Evolutionary conservation across 2,888 invertebrate species (phyloP).

Genomic region (Cryptocephalus moraei): DNA sequence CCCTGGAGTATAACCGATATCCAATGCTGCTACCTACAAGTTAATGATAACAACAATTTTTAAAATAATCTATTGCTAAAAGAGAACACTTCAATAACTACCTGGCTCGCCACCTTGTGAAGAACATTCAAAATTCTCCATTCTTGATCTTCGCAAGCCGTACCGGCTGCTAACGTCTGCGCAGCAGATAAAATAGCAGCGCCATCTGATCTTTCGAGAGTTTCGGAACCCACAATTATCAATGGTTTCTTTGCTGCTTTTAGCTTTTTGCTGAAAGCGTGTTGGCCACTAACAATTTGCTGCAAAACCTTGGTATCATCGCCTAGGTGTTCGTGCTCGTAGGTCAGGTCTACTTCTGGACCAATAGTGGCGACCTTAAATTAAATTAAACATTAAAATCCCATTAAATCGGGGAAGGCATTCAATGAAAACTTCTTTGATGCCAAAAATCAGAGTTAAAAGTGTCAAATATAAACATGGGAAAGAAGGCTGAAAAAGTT

Average conservation of each 20-base stretch:
- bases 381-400: not conserved
- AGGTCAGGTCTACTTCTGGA: constrained; percentile 83
- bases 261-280: constrained; percentile 60
- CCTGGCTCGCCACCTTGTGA: constrained; percentile 82
- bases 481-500: no score
- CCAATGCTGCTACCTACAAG: constrained; percentile 74
- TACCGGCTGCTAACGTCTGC: constrained; percentile 56
- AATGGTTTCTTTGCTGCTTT: constrained; percentile 76
- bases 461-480: no score
- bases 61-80: not conserved
- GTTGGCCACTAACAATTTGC: constrained; percentile 60
- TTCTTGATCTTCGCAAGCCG: constrained; percentile 45
- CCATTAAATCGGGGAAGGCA: no score
- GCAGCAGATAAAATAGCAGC: constrained; percentile 64
- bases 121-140: constrained; percentile 85
- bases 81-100: constrained; percentile 9
- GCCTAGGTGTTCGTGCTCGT: constrained; percentile 86
- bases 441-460: no score
- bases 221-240: constrained; percentile 83
- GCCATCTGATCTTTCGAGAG: constrained; percentile 69
- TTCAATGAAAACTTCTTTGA: no score
- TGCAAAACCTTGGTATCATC: constrained; percentile 63
- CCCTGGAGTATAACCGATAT: constrained; percentile 84
- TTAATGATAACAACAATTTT: not conserved
- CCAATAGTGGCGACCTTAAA: constrained; percentile 70